phyloP scores from a whole-genome alignment of 64 coral and sea anemone genomes.

The Stichodactyla mertensii region DNA sequence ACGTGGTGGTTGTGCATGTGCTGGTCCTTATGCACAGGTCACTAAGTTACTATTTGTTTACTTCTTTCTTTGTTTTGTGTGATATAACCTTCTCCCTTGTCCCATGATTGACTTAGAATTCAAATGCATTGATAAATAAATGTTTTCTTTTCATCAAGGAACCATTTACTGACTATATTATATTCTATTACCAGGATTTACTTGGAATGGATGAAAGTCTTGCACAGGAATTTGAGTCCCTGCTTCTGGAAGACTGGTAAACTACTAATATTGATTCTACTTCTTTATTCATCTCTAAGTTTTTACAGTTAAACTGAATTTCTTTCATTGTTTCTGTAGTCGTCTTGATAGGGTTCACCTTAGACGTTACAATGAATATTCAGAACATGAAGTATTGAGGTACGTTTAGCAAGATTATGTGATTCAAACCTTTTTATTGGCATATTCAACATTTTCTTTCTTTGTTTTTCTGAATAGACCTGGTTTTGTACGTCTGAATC shows the following conservation, averaged over 20 bases:
- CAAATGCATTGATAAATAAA: no score
- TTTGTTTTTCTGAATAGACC: slow-evolving; percentile 47
- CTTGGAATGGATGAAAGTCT: slow-evolving; percentile 82
- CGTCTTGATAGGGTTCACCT: slow-evolving; percentile 82
- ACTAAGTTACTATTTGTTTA: background rate
- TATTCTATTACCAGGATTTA: slow-evolving; percentile 54
- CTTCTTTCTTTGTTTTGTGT: background rate
- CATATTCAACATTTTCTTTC: background rate
- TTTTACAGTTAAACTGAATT: background rate
- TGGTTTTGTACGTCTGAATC: slow-evolving; percentile 91
- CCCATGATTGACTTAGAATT: no score
- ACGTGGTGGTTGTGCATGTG: slow-evolving; percentile 94
- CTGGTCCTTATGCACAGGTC: slow-evolving; percentile 96
- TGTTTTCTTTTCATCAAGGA: no score
- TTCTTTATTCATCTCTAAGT: background rate
- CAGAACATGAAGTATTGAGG: slow-evolving; percentile 84
- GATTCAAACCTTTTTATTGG: background rate
- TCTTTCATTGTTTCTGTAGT: slow-evolving; percentile 14
- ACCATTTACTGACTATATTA: no score
- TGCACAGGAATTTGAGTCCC: slow-evolving; percentile 72
- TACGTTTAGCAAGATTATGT: slow-evolving; percentile 1
- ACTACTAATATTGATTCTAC: background rate
- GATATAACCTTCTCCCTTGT: background rate
- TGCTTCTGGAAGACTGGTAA: slow-evolving; percentile 88
- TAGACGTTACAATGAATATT: slow-evolving; percentile 89